These are phyloP conservation scores for Microcebus jonahi DNA, from an alignment of 2,113 vertebrate species.

Conservation along the genomic window DNA sequence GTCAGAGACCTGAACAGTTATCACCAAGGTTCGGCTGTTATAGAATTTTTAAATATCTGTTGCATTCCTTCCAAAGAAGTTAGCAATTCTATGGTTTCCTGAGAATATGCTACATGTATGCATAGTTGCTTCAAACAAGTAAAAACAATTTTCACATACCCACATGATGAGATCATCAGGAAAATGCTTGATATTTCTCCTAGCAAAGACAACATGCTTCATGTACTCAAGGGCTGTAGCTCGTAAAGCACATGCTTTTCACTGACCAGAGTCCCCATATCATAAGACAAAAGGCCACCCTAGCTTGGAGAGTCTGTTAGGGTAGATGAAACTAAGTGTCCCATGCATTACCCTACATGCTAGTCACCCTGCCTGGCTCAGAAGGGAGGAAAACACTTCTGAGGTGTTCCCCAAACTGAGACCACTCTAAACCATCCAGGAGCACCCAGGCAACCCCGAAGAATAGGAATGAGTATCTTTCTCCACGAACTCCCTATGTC, in stretches of 20 bases:
- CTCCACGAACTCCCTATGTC: background rate
- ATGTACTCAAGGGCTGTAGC: background rate
- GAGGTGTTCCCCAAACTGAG: background rate
- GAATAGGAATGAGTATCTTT: background rate
- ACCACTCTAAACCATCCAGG: background rate
- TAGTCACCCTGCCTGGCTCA: background rate
- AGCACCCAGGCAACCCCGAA: background rate
- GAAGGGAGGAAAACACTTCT: background rate
- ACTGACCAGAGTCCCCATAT: background rate
- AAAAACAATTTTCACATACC: constrained; percentile 33
- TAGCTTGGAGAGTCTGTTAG: background rate
- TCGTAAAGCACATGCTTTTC: background rate
- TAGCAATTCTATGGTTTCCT: constrained; percentile 5
- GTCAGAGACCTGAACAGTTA: background rate
- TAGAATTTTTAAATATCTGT: background rate
- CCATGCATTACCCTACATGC: background rate
- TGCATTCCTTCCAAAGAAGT: constrained; percentile 22
- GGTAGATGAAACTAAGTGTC: background rate
- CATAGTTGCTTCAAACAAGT: constrained; percentile 24
- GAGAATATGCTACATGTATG: background rate
- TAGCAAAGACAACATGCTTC: background rate
- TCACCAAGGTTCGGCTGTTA: background rate
- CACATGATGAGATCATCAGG: constrained; percentile 45
- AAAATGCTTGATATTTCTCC: constrained; percentile 24
- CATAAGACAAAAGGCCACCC: background rate